Evolutionary conservation across 2,797 vertebrate species (phyloP), one percentile per base, ranked within the genome.

Genomic region (Sebastes minor): DNA sequence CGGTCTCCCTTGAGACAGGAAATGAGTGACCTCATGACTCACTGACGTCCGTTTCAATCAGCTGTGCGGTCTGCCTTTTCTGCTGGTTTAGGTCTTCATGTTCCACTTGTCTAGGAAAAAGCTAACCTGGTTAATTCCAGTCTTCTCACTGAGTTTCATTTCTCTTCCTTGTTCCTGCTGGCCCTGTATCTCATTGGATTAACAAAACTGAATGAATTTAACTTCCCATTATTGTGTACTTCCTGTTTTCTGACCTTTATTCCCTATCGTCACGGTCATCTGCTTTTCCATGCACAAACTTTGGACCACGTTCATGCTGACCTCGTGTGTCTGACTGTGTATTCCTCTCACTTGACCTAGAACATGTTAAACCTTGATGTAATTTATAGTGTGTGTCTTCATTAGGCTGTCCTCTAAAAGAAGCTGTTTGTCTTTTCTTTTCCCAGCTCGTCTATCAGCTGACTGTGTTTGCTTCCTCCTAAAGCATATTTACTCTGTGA

Each of bases 401-500:
- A 13, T 2, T 1, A 2, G 60, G 22, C 25, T n/a, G 4, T 35
- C 33, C 32, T 72, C 27, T 28, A n/a, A 9, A 13, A 32, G 18
- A 1, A 18, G 6, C 61, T 80, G 70, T 76, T 76, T 82, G 53
- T 57, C 10, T 77, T 56, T 5, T 74, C 8, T 70, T 74, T 25
- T n/a, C 67, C 30, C 67, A 30, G 16, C 67, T 33, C 30, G 6
- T 35, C 76, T 4, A 71, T 91, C 89, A 90, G 85, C 86, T 88
- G 86, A 86, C 63, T 69, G 20, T 84, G 72, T 90, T 86, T 89
- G 87, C 74, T 89, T 91, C 77, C 84, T 88, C 53, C 84, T 67
- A 78, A 86, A 93, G 86, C 66, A 86, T 89, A 91, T 93, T 83
- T 89, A 66, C 86, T 30, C 63, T 53, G 70, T n/a, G 35, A 16